Evolutionary conservation across 2,888 invertebrate genomes (phyloP).

Genomic region (Drosophila gaucha): DNA sequence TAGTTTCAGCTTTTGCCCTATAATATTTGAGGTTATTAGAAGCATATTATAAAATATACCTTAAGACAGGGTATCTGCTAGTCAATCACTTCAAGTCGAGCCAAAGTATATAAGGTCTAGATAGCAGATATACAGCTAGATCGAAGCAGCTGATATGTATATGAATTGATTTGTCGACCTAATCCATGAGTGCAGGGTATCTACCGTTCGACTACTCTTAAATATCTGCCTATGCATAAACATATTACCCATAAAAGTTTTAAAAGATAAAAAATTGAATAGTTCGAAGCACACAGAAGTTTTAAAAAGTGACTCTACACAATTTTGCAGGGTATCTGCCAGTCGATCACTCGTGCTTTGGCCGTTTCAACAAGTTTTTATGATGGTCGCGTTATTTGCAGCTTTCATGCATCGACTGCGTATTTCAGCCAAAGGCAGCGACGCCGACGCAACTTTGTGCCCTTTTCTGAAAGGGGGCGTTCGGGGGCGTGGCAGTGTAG

Average conservation of each 20-base stretch:
- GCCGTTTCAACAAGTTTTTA: neutral
- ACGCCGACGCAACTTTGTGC: slow-evolving; percentile 42
- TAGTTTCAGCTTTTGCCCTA: too few relatives aligned
- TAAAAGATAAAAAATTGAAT: too few relatives aligned
- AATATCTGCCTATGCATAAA: too few relatives aligned
- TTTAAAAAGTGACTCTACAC: too few relatives aligned
- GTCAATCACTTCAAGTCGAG: neutral
- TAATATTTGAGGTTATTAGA: too few relatives aligned
- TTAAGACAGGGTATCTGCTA: neutral
- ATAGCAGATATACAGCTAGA: neutral
- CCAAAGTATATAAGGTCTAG: neutral
- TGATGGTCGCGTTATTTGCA: slow-evolving; percentile 61
- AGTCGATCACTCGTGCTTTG: neutral
- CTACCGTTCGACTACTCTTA: neutral
- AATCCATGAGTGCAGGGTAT: neutral
- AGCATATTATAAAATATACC: too few relatives aligned
- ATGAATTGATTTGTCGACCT: neutral
- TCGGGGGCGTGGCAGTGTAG: neutral
- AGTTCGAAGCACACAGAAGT: too few relatives aligned
- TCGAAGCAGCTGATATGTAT: neutral
- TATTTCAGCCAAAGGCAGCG: slow-evolving; percentile 64
- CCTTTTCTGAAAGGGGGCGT: slow-evolving; percentile 12
- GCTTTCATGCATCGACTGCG: slow-evolving; percentile 78
- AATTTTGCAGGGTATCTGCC: neutral
- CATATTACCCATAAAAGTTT: too few relatives aligned